Conservation (phyloP, 2,888 invertebrate species). For the Abrostola triplasia region DNA sequence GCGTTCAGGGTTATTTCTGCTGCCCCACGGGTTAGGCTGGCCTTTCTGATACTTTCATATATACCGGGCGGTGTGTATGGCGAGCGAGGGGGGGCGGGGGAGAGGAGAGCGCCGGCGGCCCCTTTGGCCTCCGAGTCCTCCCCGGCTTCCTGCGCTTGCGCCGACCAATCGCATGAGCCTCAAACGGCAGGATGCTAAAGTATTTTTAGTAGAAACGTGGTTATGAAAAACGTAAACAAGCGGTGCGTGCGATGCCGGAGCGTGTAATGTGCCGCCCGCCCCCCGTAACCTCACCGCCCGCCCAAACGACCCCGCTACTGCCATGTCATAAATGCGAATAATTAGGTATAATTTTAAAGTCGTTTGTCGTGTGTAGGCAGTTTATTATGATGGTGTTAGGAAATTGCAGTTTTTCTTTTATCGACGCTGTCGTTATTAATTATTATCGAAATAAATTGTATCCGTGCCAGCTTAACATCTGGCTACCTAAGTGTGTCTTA, state of each 20-base stretch:
- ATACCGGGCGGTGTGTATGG: conserved; percentile 65
- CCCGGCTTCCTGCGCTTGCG: conserved; percentile 79
- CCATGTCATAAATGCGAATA: conserved; percentile 70
- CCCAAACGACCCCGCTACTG: conserved; percentile 58
- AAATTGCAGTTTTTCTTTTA: conserved; percentile 58
- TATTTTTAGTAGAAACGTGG: conserved; percentile 87
- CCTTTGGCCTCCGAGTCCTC: conserved; percentile 74
- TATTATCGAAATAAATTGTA: conserved; percentile 38
- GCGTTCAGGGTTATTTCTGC: conserved; percentile 88
- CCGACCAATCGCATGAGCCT: conserved; percentile 83
- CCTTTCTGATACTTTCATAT: conserved; percentile 82
- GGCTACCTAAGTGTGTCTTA: conserved; percentile 25
- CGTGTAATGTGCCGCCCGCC: conserved; percentile 67
- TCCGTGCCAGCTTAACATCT: conserved; percentile 36
- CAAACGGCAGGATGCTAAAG: conserved; percentile 87
- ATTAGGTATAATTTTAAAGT: conserved; percentile 69
- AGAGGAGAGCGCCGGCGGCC: conserved; percentile 64
- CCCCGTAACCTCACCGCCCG: conserved; percentile 63
- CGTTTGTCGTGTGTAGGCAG: conserved; percentile 66
- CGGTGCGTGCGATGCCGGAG: conserved; percentile 71
- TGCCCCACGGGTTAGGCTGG: conserved; percentile 77
- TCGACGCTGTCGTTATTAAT: conserved; percentile 49
- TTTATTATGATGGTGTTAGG: conserved; percentile 64
- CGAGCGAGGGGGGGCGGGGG: conserved; percentile 61
- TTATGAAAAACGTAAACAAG: conserved; percentile 87